Percentiles rank a stretch among this genome's conserved stretches.
These are phyloP conservation scores for Drosophila picticornis DNA, from an alignment of 2,888 invertebrate genomes.

Conservation along the genomic window DNA sequence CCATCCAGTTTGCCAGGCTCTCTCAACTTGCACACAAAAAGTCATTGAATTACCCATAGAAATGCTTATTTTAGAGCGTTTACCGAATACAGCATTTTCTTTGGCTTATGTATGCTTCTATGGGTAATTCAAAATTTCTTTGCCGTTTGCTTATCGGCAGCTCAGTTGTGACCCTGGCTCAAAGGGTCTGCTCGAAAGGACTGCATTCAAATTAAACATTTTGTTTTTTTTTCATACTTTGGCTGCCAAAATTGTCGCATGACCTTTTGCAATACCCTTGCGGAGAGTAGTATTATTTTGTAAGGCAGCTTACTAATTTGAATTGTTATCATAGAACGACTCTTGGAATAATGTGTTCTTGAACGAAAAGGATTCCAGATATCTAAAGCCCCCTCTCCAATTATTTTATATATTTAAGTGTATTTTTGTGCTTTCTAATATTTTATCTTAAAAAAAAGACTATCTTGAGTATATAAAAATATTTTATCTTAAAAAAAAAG, in stretches of 20 bases:
- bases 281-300: neutral
- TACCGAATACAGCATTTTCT: neutral
- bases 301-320: neutral
- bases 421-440: neutral
- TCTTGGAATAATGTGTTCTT: neutral
- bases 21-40: neutral
- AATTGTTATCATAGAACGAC: neutral
- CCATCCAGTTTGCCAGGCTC: neutral
- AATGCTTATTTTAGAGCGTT: neutral
- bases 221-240: constrained; percentile 4
- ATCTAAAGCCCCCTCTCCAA: neutral
- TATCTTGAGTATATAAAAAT: too few species aligned
- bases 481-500: too few species aligned
- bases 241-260: constrained; percentile 13
- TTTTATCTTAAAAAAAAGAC: neutral
- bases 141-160: constrained; percentile 9
- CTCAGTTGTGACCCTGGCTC: neutral
- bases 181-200: neutral
- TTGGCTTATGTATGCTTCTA: constrained; percentile 1
- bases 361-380: neutral
- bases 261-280: constrained; percentile 6
- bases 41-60: neutral
- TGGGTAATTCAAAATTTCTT: constrained; percentile 3
- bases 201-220: constrained; percentile 25
- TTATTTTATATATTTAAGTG: neutral